Percentiles rank a stretch among this genome's conserved stretches.
Evolutionary conservation across 2,888 invertebrate species (phyloP).

Genomic region (Byasa hedistus): DNA sequence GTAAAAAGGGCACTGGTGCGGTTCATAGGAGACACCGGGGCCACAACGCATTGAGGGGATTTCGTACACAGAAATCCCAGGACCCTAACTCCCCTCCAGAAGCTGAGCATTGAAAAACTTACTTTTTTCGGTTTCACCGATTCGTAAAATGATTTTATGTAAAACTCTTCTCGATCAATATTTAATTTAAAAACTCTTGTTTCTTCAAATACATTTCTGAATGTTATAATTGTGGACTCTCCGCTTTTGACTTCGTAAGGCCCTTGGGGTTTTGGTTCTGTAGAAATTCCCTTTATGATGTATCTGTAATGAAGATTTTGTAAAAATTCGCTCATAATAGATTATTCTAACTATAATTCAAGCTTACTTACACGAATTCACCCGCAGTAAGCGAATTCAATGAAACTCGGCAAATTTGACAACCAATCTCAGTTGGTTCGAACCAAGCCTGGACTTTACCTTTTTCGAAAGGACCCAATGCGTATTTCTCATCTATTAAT

Average conservation of each 20-base stretch:
- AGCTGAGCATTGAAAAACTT: neutral
- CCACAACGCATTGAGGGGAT: too few species aligned
- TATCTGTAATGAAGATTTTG: constrained; percentile 47
- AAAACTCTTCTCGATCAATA: constrained; percentile 62
- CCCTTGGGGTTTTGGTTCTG: constrained; percentile 64
- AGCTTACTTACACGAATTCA: constrained; percentile 64
- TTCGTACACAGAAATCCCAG: too few species aligned
- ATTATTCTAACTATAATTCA: neutral
- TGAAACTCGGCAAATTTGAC: constrained; percentile 56
- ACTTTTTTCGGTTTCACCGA: constrained; percentile 44
- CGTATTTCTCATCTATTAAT: constrained; percentile 52
- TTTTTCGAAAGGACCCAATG: constrained; percentile 57
- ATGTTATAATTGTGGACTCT: constrained; percentile 49
- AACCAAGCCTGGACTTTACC: constrained; percentile 66
- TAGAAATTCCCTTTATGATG: constrained; percentile 60
- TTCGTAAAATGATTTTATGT: constrained; percentile 48
- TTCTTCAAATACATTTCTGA: constrained; percentile 67
- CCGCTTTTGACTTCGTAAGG: constrained; percentile 62
- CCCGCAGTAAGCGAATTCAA: constrained; percentile 62
- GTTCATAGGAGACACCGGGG: too few species aligned
- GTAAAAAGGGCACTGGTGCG: too few species aligned
- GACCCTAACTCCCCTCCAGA: too few species aligned
- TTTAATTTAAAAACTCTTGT: constrained; percentile 55
- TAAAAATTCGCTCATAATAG: neutral
- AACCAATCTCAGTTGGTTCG: constrained; percentile 63